These are phyloP conservation scores for Rhodeus uyekii DNA, from an alignment of 2,797 vertebrate genomes.

Conservation along the genomic window DNA sequence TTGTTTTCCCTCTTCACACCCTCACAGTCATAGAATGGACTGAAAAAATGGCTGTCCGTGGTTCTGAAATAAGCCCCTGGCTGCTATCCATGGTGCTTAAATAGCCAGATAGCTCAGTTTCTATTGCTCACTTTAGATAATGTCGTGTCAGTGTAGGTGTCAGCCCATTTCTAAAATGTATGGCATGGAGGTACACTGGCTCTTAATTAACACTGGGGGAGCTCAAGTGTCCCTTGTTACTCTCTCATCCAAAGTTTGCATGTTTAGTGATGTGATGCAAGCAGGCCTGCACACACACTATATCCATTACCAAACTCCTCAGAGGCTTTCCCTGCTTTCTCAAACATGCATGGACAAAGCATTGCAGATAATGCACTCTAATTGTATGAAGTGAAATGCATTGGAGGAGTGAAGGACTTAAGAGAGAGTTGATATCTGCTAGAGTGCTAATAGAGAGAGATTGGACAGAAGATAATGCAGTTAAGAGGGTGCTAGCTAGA, in stretches of 20 bases:
- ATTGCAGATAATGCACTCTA: slow-evolving; percentile 55
- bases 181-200: slow-evolving; percentile 1
- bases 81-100: slow-evolving; percentile 12
- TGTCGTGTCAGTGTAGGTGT: slow-evolving; percentile 13
- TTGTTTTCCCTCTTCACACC: not conserved
- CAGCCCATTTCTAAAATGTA: not conserved
- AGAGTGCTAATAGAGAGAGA: slow-evolving; percentile 8
- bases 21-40: not conserved
- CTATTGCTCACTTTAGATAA: slow-evolving; percentile 10
- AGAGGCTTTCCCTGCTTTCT: slow-evolving; percentile 24
- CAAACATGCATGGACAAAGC: slow-evolving; percentile 50
- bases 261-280: slow-evolving; percentile 9
- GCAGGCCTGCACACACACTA: slow-evolving; percentile 8
- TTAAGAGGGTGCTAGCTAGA: not conserved
- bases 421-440: not conserved
- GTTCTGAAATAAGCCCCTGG: not conserved
- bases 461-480: not conserved
- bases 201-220: slow-evolving; percentile 1
- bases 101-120: not conserved
- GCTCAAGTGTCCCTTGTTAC: not conserved
- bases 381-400: slow-evolving; percentile 54
- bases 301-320: slow-evolving; percentile 25
- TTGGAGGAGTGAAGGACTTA: not conserved
- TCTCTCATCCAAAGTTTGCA: not conserved
- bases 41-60: not conserved